These are phyloP conservation scores for Orthosia incerta DNA, from an alignment of 2,888 invertebrate genomes.

Conservation along the genomic window DNA sequence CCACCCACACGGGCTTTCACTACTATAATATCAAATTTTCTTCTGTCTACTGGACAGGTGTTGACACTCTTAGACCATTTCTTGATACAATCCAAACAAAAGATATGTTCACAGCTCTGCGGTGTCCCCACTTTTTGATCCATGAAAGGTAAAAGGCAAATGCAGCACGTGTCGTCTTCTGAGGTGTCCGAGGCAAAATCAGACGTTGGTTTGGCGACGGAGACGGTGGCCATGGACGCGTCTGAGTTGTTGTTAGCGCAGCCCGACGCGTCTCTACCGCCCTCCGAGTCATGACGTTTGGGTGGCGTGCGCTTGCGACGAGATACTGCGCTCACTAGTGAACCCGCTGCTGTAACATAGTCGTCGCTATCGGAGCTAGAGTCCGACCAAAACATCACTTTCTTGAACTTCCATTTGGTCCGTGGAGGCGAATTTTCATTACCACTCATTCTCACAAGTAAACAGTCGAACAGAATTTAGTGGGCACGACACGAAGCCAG, in stretches of 20 bases:
- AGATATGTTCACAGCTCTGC: slow-evolving; percentile 96
- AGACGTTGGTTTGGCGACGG: slow-evolving; percentile 66
- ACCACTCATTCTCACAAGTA: slow-evolving; percentile 82
- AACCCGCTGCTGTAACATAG: slow-evolving; percentile 85
- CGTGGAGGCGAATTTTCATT: slow-evolving; percentile 80
- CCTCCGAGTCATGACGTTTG: slow-evolving; percentile 81
- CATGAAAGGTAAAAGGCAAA: slow-evolving; percentile 95
- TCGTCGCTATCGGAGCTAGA: slow-evolving; percentile 88
- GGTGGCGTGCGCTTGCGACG: slow-evolving; percentile 82
- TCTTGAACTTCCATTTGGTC: slow-evolving; percentile 82
- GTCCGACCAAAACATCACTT: slow-evolving; percentile 80
- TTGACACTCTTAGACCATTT: slow-evolving; percentile 98
- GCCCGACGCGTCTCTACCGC: slow-evolving; percentile 81
- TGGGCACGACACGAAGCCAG: slow-evolving; percentile 85
- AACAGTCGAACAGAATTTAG: slow-evolving; percentile 75
- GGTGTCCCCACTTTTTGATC: slow-evolving; percentile 96
- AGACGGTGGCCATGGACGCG: slow-evolving; percentile 52
- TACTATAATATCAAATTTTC: slow-evolving; percentile 94
- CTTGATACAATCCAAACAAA: slow-evolving; percentile 96
- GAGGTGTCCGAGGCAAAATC: slow-evolving; percentile 91
- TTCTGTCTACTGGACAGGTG: slow-evolving; percentile 98
- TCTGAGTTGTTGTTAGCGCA: slow-evolving; percentile 77
- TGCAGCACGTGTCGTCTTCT: slow-evolving; percentile 96
- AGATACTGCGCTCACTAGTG: slow-evolving; percentile 73
- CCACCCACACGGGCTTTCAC: slow-evolving; percentile 93